Conservation (phyloP, 2,888 invertebrate species). For the Cremastinae sp. region DNA sequence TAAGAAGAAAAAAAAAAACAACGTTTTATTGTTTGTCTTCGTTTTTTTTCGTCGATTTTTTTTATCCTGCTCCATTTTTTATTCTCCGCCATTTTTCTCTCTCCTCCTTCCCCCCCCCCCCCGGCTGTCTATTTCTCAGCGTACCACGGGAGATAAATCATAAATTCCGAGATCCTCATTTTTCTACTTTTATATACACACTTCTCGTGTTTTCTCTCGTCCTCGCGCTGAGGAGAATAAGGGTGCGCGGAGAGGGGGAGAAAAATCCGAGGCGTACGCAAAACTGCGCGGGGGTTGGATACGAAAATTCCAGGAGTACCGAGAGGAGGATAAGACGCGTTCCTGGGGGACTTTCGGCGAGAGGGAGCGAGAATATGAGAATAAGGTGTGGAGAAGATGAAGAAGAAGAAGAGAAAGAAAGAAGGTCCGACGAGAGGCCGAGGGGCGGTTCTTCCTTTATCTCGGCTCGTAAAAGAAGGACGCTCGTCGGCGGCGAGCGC, state of each 20-base stretch:
- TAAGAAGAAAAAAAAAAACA: too few species aligned
- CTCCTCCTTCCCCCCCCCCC: neutral
- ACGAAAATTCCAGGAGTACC: slow-evolving; percentile 54
- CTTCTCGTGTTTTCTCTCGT: slow-evolving; percentile 31
- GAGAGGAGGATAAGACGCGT: slow-evolving; percentile 55
- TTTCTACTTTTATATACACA: slow-evolving; percentile 37
- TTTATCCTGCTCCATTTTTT: neutral
- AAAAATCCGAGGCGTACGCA: slow-evolving; percentile 42
- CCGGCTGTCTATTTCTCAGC: slow-evolving; percentile 15
- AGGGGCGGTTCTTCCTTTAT: slow-evolving; percentile 53
- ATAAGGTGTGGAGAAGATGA: neutral
- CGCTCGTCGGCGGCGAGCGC: too few species aligned
- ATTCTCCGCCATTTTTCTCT: neutral
- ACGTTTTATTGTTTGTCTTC: slow-evolving; percentile 32
- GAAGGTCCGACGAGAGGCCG: slow-evolving; percentile 33
- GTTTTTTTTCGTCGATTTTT: slow-evolving; percentile 23
- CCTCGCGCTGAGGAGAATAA: slow-evolving; percentile 32
- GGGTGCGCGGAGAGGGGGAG: slow-evolving; percentile 12
- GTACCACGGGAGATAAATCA: slow-evolving; percentile 45
- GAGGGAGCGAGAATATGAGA: neutral
- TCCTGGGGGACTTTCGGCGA: slow-evolving; percentile 43
- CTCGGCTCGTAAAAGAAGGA: slow-evolving; percentile 41
- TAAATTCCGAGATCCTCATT: slow-evolving; percentile 58
- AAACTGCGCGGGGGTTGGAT: slow-evolving; percentile 20
- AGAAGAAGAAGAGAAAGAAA: slow-evolving; percentile 15